phyloP scores from a whole-genome alignment of 1,140 invertebrate genomes.

The Drosophila sproati region DNA sequence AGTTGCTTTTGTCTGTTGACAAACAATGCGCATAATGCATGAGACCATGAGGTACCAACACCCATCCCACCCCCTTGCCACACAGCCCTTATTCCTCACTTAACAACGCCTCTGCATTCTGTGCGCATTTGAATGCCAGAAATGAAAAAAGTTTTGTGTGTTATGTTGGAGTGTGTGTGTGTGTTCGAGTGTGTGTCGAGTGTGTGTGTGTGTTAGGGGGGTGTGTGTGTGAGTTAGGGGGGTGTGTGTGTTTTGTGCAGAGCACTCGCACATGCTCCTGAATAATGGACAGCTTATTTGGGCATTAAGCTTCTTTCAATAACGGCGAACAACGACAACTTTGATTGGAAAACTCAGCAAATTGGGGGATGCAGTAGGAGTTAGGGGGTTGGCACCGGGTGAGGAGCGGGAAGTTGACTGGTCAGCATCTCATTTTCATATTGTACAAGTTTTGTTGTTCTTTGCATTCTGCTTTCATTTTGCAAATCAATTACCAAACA shows the following conservation, averaged over 20 bases:
- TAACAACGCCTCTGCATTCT: slow-evolving; percentile 29
- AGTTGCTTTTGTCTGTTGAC: slow-evolving; percentile 79
- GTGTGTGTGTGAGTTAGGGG: background rate
- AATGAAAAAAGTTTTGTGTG: slow-evolving; percentile 40
- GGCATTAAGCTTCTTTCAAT: slow-evolving; percentile 80
- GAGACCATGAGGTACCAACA: slow-evolving; percentile 21
- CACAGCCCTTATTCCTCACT: background rate
- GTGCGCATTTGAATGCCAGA: slow-evolving; percentile 70
- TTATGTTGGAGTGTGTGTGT: slow-evolving; percentile 1
- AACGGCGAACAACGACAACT: slow-evolving; percentile 73
- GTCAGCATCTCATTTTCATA: slow-evolving; percentile 69
- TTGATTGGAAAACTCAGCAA: slow-evolving; percentile 75
- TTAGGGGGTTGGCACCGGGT: background rate
- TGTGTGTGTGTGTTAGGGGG: slow-evolving; percentile 4
- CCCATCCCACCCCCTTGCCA: background rate
- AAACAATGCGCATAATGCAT: slow-evolving; percentile 82
- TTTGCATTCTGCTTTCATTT: slow-evolving; percentile 39
- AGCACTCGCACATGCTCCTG: slow-evolving; percentile 66
- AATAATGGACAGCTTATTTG: slow-evolving; percentile 82
- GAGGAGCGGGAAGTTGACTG: slow-evolving; percentile 21
- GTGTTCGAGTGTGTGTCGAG: slow-evolving; percentile 6
- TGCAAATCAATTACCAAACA: slow-evolving; percentile 67
- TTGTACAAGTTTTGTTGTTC: slow-evolving; percentile 63
- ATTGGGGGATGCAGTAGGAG: background rate
- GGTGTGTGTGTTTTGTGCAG: slow-evolving; percentile 39